Base-by-base conservation (phyloP, 2,797 vertebrate genomes). In the Borostomias antarcticus region DNA sequence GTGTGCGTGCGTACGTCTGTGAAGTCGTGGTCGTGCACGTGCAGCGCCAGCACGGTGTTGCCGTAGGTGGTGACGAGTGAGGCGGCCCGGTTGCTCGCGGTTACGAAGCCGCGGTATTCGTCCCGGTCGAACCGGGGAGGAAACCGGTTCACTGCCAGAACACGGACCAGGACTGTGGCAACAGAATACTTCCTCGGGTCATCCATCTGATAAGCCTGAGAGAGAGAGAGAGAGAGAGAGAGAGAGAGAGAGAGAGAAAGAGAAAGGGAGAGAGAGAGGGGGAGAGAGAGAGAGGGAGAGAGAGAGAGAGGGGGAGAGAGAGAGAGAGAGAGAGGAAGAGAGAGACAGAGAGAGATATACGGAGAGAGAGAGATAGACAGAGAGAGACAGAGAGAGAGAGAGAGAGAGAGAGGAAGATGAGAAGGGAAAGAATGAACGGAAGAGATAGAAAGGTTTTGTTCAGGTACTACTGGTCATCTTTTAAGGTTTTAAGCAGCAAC, bases 151-250 rank as follows among this genome's bases (percentile, higher is more conserved):
- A 79, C 71, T 2, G 92, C 88, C 69, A 93, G 58, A 69, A 95
- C 73, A 45, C 70, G 74, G 62, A 95, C 86, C 45, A 89, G 54
- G 23, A 85, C 93, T 32, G 91, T 88, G 0, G 93, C 88, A 64
- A 95, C 82, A 2, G 89, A 83, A 45, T 92, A 95, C 70, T 95
- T 95, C 76, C 86, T 91, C 66, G 88, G 89, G 62, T 95, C 94
- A 1, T 94, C 77, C 17, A 89, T 85, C 70, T 95, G 94, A 58
- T 87, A 91, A 1, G 92, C 94, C 94, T 94, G 69, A 6, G 50
- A 47, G 58, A 51, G 62, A 74, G 47, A 67, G 53, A 64, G 1
- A 58, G 3, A 67, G 25, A 56, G 71, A 15, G 15, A 52, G 15
- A 30, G 17, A 50, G 10, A 58, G n/a, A 45, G 17, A 9, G 50